These are phyloP conservation scores for Acleris sparsana DNA, from an alignment of 2,888 invertebrate species.

Conservation along the genomic window DNA sequence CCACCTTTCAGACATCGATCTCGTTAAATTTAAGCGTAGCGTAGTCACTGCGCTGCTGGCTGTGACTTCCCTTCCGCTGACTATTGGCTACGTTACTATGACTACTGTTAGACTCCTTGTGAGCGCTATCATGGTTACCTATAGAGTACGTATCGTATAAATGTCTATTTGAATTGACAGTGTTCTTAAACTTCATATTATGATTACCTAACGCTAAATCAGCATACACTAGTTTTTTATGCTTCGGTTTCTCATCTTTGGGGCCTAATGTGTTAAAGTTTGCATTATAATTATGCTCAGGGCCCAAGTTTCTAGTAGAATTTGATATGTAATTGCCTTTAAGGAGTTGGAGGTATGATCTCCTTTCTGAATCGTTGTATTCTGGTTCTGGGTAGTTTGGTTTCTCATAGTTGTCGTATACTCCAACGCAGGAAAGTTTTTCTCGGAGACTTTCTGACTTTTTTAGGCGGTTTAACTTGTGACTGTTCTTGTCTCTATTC, in stretches of 20 bases:
- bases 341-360: slow-evolving; percentile 72
- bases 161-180: slow-evolving; percentile 83
- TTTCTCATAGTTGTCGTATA: slow-evolving; percentile 77
- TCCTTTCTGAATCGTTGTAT: slow-evolving; percentile 73
- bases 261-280: slow-evolving; percentile 69
- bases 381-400: slow-evolving; percentile 77
- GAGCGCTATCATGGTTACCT: slow-evolving; percentile 69
- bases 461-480: slow-evolving; percentile 75
- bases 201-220: slow-evolving; percentile 82
- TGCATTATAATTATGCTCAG: slow-evolving; percentile 62
- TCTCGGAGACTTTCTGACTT: slow-evolving; percentile 80
- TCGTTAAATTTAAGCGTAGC: slow-evolving; percentile 81
- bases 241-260: slow-evolving; percentile 74
- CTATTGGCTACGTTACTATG: slow-evolving; percentile 66
- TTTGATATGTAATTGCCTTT: slow-evolving; percentile 81
- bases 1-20: slow-evolving; percentile 80
- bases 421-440: slow-evolving; percentile 77
- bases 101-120: slow-evolving; percentile 70
- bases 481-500: slow-evolving; percentile 74
- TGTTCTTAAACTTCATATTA: slow-evolving; percentile 83
- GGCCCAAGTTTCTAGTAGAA: slow-evolving; percentile 73
- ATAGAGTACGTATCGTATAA: slow-evolving; percentile 80
- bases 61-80: slow-evolving; percentile 59
- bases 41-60: slow-evolving; percentile 73
- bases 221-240: slow-evolving; percentile 81